Percentiles rank a stretch among this genome's conserved stretches.
These are phyloP conservation scores for Apeira syringaria DNA, from an alignment of 2,888 invertebrate genomes.

Conservation along the genomic window DNA sequence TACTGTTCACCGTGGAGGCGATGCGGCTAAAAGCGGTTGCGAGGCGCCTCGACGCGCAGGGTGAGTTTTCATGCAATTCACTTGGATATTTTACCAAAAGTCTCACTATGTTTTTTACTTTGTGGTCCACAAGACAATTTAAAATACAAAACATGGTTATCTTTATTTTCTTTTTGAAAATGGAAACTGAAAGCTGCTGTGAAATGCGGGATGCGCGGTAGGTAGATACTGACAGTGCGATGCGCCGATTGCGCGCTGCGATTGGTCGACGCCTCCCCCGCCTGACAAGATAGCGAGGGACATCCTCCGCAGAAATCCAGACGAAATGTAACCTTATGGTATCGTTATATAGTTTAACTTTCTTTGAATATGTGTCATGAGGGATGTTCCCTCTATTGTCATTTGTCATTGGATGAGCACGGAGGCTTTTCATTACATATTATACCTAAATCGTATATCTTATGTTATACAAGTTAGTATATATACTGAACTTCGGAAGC, in stretches of 20 bases:
- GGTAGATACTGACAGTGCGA: conserved; percentile 72
- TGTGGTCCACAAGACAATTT: too few species aligned
- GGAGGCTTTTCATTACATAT: conserved; percentile 75
- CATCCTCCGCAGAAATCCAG: conserved; percentile 61
- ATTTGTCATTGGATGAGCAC: conserved; percentile 80
- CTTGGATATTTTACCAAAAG: too few species aligned
- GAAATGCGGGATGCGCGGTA: conserved; percentile 62
- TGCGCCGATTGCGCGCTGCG: conserved; percentile 61
- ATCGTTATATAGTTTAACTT: conserved; percentile 43
- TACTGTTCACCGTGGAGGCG: conserved; percentile 63
- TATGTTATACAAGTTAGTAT: too few species aligned
- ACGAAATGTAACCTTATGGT: conserved; percentile 38
- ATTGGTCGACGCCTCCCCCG: conserved; percentile 79
- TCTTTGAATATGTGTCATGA: conserved; percentile 39
- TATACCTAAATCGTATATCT: conserved; percentile 1
- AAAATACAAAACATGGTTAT: too few species aligned
- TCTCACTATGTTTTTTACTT: too few species aligned
- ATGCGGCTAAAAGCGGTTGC: conserved; percentile 90
- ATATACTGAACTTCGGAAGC: too few species aligned
- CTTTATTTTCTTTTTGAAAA: neutral
- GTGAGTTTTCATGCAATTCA: conserved; percentile 64
- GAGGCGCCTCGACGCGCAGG: conserved; percentile 87
- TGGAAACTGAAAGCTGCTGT: conserved; percentile 14
- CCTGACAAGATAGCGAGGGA: conserved; percentile 80
- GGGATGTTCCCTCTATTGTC: conserved; percentile 78